phyloP scores from a whole-genome alignment of 2,797 vertebrate genomes.

The Gallinago nigripennis region DNA sequence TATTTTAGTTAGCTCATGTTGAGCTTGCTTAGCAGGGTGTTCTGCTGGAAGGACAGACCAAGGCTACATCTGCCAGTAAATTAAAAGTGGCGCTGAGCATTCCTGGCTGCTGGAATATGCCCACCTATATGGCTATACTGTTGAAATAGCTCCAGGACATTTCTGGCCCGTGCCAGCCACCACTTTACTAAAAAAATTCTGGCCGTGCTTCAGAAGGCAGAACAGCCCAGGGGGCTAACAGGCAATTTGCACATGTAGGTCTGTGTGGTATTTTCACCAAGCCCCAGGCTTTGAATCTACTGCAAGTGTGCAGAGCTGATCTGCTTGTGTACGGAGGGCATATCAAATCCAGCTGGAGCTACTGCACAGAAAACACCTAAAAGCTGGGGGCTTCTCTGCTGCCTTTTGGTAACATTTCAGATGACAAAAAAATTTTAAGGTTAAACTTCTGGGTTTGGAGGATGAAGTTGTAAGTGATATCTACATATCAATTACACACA shows the following conservation, averaged over 20 bases:
- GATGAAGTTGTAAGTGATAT: not conserved
- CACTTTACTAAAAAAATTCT: not conserved
- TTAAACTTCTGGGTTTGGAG: not conserved
- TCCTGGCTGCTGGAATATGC: not conserved
- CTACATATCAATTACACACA: not conserved
- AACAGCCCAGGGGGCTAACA: not conserved
- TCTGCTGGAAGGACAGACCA: not conserved
- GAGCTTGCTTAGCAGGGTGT: constrained; percentile 3
- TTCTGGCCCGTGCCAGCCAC: not conserved
- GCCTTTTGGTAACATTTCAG: not conserved
- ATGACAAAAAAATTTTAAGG: not conserved
- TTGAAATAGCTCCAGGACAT: not conserved
- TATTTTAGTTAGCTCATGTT: constrained; percentile 41
- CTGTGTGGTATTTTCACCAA: not conserved
- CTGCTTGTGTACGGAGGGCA: rapidly evolving
- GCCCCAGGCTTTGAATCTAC: not conserved
- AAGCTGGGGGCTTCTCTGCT: not conserved
- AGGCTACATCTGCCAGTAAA: not conserved
- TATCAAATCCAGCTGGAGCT: not conserved
- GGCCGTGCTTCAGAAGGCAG: not conserved
- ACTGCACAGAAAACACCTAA: not conserved
- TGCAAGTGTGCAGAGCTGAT: not conserved
- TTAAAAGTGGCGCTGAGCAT: not conserved
- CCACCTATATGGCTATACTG: not conserved
- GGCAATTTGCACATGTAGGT: not conserved